A percentile compares a stretch with the other conserved stretches of the same genome.
Evolutionary conservation across 2,888 invertebrate genomes (phyloP).

Genomic region (Syritta pipiens): DNA sequence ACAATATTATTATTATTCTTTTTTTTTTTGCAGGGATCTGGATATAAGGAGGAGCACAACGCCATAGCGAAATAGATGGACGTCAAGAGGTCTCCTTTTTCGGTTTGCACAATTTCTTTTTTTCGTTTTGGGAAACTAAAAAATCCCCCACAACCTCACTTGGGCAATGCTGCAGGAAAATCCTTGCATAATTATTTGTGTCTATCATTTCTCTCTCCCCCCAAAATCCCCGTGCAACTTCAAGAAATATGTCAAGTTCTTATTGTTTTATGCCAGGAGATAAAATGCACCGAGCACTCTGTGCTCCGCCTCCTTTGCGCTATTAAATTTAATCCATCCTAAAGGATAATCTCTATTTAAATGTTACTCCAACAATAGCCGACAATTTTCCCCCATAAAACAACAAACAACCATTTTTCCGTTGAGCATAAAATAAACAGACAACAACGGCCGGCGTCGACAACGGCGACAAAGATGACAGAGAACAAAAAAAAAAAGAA

Average conservation of each 20-base stretch:
- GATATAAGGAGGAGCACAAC: too few relatives aligned
- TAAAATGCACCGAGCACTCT: background rate
- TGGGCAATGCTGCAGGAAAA: too few relatives aligned
- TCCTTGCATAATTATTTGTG: background rate
- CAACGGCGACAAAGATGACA: background rate
- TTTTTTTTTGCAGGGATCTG: too few relatives aligned
- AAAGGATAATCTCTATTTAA: constrained; percentile 38
- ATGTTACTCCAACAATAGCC: constrained; percentile 27
- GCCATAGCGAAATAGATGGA: too few relatives aligned
- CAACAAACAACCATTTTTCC: constrained; percentile 12
- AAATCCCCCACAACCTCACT: too few relatives aligned
- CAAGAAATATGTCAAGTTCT: background rate
- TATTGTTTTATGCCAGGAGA: background rate
- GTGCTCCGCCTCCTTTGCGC: background rate
- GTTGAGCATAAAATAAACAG: constrained; percentile 24
- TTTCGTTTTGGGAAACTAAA: too few relatives aligned
- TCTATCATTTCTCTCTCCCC: background rate
- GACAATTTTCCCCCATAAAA: constrained; percentile 32
- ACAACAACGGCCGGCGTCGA: constrained; percentile 16
- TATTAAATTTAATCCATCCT: constrained; percentile 30
- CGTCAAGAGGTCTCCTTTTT: too few relatives aligned
- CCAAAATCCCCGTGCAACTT: background rate
- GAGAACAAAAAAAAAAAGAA: background rate
- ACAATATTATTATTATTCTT: too few relatives aligned
- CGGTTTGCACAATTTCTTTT: too few relatives aligned